Conservation (phyloP, 2,888 invertebrate species). For the Andrena marginata region DNA sequence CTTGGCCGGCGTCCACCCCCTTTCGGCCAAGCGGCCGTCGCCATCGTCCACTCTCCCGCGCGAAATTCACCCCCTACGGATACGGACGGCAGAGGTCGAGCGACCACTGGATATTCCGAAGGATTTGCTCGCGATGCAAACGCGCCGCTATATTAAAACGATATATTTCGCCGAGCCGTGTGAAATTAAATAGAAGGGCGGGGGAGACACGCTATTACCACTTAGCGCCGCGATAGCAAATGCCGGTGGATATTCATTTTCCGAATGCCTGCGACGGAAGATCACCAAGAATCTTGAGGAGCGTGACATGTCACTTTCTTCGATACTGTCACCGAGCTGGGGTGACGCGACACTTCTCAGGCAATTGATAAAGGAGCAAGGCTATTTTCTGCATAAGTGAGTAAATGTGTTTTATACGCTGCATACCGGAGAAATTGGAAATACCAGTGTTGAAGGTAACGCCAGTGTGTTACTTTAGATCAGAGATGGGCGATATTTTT, state of each 20-base stretch:
- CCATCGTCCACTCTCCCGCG: constrained; percentile 66
- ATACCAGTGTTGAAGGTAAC: constrained; percentile 61
- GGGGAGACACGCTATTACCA: constrained; percentile 35
- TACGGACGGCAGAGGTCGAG: constrained; percentile 58
- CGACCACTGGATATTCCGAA: constrained; percentile 75
- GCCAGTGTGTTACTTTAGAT: background rate
- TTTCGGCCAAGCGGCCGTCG: constrained; percentile 48
- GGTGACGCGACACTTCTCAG: constrained; percentile 41
- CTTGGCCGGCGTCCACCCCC: constrained; percentile 77
- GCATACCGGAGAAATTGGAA: constrained; percentile 78
- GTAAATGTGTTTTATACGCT: constrained; percentile 53
- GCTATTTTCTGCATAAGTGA: constrained; percentile 80
- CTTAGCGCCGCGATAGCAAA: background rate
- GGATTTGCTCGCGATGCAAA: constrained; percentile 80
- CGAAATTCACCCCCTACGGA: constrained; percentile 68
- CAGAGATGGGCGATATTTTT: no score
- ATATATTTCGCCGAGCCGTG: constrained; percentile 72
- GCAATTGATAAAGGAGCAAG: constrained; percentile 50
- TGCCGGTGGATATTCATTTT: background rate
- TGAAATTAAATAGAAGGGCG: constrained; percentile 49
- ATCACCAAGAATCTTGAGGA: background rate
- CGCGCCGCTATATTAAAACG: constrained; percentile 79
- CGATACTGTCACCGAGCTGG: background rate
- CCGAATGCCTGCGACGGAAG: no score
- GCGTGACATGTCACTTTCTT: constrained; percentile 28